Base-by-base conservation (phyloP, 2,888 invertebrate genomes). In the Sympetrum striolatum region DNA sequence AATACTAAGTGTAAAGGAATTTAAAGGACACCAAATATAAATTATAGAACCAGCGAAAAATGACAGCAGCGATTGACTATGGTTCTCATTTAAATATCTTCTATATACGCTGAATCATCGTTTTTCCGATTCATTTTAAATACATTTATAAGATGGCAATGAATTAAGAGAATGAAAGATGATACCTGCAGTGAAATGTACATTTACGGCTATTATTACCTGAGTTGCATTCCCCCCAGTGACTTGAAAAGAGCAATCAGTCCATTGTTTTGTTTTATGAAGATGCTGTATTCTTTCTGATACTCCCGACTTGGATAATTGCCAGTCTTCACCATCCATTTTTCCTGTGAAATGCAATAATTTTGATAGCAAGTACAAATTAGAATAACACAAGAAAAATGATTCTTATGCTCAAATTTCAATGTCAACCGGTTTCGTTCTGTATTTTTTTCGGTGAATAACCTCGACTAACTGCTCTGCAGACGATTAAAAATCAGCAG, bases 201-300 rank as follows among this genome's bases (percentile, higher is more conserved):
- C 18, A 53, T 18, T 5, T 53, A 18, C 18, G 18, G 15, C 1
- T 53, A 53, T 31, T 31, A 5, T 60, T 86, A 86, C 86, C 86
- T 86, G 86, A 37, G 60, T 37, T 39, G n/a, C 10, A 60, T 64
- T 86, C 53, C 60, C 86, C 14, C 86, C 86, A 18, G 86, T 60
- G 0, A 86, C 86, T 86, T 86, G 35, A 31, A 86, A 86, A 10
- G 86, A 37, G n/a, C 60, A 60, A 60, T 86, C 86, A 10, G 86
- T 86, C 86, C 86, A 86, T n/a, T 86, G 86, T 37, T 86, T 86
- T 22, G 86, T 86, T 86, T 86, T 86, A 86, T 86, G 86, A 39
- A 86, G 86, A 64, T 86, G 86, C 14, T 64, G 86, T 37, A 86
- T 86, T 64, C 86, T 86, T 37, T 60, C 86, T 4, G 86, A 86